Evolutionary conservation across 2,113 vertebrate genomes (phyloP).

Genomic region (Colaptes auratus): DNA sequence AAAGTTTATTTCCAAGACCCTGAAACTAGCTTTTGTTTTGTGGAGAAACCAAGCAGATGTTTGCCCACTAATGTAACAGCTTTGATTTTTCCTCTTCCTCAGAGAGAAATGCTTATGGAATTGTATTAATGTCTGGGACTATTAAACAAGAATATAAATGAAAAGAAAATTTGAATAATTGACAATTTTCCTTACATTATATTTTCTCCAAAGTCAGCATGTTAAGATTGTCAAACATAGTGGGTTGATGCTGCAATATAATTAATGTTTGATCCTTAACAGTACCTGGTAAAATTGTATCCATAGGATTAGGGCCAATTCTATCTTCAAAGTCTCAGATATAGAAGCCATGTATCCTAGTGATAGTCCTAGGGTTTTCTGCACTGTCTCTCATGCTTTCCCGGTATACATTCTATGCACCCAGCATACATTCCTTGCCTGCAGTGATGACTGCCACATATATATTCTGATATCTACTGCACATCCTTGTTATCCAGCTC

Average conservation of each 20-base stretch:
- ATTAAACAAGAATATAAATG: background rate
- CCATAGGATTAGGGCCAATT: background rate
- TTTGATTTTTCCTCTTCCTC: background rate
- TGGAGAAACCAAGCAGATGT: background rate
- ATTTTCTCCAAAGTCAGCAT: background rate
- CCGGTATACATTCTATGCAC: background rate
- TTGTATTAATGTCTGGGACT: background rate
- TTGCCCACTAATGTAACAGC: background rate
- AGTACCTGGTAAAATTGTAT: background rate
- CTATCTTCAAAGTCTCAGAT: background rate
- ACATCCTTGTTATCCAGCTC: rapidly evolving
- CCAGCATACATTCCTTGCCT: background rate
- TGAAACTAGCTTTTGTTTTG: background rate
- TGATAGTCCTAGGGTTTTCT: background rate
- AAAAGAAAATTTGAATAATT: background rate
- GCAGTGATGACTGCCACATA: background rate
- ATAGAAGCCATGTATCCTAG: background rate
- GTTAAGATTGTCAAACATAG: background rate
- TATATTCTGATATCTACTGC: background rate
- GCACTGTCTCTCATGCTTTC: background rate
- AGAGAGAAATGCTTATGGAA: background rate
- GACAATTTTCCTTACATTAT: background rate
- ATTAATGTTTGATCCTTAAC: background rate
- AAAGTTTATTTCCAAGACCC: background rate
- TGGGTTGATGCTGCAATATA: background rate